Evolutionary conservation across 1,140 invertebrate genomes (phyloP).

Genomic region (Achatina immaculata): DNA sequence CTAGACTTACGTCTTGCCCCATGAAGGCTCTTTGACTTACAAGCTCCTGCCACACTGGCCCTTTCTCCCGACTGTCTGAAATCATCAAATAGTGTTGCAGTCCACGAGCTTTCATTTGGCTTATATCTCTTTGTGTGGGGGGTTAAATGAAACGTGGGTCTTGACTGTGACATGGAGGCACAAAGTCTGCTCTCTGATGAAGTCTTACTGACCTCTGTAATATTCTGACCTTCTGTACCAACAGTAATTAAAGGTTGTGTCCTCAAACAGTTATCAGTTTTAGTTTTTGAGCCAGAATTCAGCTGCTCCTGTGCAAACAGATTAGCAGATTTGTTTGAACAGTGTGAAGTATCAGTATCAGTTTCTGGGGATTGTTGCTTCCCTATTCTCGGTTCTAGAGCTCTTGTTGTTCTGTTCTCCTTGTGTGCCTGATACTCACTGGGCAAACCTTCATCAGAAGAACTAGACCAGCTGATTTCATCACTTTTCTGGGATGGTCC

Average conservation of each 20-base stretch:
- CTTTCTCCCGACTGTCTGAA: not conserved
- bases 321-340: not conserved
- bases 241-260: not conserved
- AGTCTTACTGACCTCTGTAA: not conserved
- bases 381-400: not conserved
- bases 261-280: not conserved
- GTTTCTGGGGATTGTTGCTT: not conserved
- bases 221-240: not conserved
- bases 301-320: not conserved
- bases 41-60: not conserved
- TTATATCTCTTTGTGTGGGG: not conserved
- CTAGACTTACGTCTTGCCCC: not conserved
- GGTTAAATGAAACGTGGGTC: not conserved
- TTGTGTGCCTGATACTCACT: not conserved
- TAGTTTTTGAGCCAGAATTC: not conserved
- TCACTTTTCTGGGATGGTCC: not conserved
- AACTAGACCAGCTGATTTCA: constrained; percentile 7
- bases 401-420: not conserved
- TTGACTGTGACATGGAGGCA: not conserved
- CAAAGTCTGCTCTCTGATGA: not conserved
- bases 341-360: not conserved
- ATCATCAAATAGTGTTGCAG: not conserved
- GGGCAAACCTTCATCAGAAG: not conserved
- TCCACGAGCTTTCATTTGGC: not conserved
- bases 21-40: not conserved